phyloP scores from a whole-genome alignment of 1,140 invertebrate species.

The Maniola jurtina region DNA sequence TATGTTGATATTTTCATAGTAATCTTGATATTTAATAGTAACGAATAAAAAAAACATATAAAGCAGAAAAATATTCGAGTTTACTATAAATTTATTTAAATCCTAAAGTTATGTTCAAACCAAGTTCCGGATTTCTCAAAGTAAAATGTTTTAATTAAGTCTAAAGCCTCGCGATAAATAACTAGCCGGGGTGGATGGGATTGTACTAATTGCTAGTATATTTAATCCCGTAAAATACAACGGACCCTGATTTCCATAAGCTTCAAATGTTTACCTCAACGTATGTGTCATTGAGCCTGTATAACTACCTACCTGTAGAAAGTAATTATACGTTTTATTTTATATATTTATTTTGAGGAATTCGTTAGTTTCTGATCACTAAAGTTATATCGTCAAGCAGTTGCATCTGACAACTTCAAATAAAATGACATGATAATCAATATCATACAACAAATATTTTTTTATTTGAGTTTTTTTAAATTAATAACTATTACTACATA shows the following conservation, averaged over 20 bases:
- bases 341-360: no score
- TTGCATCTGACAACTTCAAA: no score
- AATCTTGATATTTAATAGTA: neutral
- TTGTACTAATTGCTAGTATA: slow-evolving; percentile 75
- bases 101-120: neutral
- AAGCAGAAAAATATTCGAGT: neutral
- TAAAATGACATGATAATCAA: no score
- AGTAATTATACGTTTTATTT: no score
- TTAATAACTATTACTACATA: no score
- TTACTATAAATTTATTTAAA: neutral
- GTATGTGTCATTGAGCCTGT: slow-evolving; percentile 33
- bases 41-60: neutral
- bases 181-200: slow-evolving; percentile 57
- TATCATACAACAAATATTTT: no score
- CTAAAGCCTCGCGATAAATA: slow-evolving; percentile 57
- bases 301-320: no score
- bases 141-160: slow-evolving; percentile 3
- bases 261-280: slow-evolving; percentile 70
- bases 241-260: slow-evolving; percentile 74
- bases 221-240: slow-evolving; percentile 76
- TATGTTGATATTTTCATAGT: no score
- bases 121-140: neutral
- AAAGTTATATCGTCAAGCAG: no score
- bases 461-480: no score
- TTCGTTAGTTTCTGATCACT: no score